Base-by-base conservation (phyloP, 1,140 invertebrate species). In the Dryas iulia region DNA sequence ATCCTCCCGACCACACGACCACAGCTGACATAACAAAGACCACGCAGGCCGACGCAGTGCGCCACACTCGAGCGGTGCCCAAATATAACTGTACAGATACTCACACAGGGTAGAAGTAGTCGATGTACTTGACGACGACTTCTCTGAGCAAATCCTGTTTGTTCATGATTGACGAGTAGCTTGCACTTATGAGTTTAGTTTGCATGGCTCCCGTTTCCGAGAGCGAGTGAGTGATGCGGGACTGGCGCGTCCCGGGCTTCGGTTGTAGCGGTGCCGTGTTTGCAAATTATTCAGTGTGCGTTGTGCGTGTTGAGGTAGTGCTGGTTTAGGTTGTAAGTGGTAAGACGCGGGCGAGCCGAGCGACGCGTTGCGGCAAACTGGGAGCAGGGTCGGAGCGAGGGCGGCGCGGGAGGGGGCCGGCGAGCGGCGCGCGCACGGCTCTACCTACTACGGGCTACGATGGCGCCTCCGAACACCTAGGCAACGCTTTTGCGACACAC, bases 91-190 rank as follows among this genome's bases (percentile, higher is more conserved):
- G 78, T 39, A 21, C 14, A 14, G 75, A 81, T 93, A 94, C 94
- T 94, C 75, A 94, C 94, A 94, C 93, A 74, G 94, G 94, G 77
- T 94, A 92, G 89, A 94, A 94, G 83, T 94, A 94, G 89, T 94
- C 94, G 73, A 94, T 94, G 86, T 94, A 94, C 79, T 94, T 94
- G 86, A 93, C 92, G 77, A 94, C 93, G 65, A 94, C 93, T 86
- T 94, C 94, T 73, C 94, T 90, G 47, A 94, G 92, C 70, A 94
- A 92, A 90, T 94, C 94, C 86, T 94, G 93, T 88, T 94, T 94
- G 80, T 93, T 94, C 87, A 94, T 93, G 82, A 94, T 93, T 82
- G 93, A 93, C 79, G 93, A 90, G 89, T 94, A 94, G 86, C 92
- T 93, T 76, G 91, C 88, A 87, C 90, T 92, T 91, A 94, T 93